Conservation (phyloP, 2,888 invertebrate species). For the Ophion obscuratus region DNA sequence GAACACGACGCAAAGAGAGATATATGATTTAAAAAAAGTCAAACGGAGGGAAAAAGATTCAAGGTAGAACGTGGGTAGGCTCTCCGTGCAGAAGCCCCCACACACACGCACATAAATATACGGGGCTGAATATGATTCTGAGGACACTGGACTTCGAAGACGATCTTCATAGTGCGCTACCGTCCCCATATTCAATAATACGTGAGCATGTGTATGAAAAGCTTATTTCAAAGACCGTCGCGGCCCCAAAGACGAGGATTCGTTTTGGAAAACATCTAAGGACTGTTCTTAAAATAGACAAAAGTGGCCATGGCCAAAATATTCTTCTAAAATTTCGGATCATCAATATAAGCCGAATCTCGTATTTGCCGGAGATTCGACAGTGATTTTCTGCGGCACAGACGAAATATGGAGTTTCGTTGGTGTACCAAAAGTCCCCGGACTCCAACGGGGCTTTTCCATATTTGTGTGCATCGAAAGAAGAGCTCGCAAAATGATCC, state of each 20-base stretch:
- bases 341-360: background rate
- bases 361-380: slow-evolving; percentile 57
- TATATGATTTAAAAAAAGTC: slow-evolving; percentile 18
- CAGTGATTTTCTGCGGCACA: slow-evolving; percentile 58
- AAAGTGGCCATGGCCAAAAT: too few relatives aligned
- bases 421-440: slow-evolving; percentile 18
- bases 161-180: background rate
- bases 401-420: slow-evolving; percentile 29
- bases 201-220: background rate
- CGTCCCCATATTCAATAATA: background rate
- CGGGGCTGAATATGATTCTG: background rate
- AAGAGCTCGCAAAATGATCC: slow-evolving; percentile 56
- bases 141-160: background rate
- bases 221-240: too few relatives aligned
- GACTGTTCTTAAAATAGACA: too few relatives aligned
- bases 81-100: background rate
- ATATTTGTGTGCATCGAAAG: slow-evolving; percentile 27
- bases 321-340: too few relatives aligned
- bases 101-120: slow-evolving; percentile 1
- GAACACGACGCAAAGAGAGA: slow-evolving; percentile 53
- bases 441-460: slow-evolving; percentile 13
- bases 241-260: background rate
- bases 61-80: slow-evolving; percentile 22
- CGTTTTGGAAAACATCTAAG: background rate
- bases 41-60: slow-evolving; percentile 4